Conservation (phyloP, 64 coral and sea anemone genomes). For the Astreopora myriophthalma region DNA sequence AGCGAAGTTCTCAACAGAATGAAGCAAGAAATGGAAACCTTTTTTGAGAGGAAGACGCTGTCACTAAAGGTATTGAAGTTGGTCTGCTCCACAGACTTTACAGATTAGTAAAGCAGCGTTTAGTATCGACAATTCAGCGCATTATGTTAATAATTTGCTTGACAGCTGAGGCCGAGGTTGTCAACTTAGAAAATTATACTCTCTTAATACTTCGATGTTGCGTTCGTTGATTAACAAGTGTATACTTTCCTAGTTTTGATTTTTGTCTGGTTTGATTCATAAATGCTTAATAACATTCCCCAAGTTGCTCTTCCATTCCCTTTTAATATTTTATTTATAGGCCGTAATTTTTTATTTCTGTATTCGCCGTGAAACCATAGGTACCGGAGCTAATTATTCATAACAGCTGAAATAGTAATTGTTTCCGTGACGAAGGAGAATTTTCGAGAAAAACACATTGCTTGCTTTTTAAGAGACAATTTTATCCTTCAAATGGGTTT, state of each 20-base stretch:
- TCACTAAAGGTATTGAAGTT: constrained; percentile 53
- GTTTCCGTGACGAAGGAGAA: not conserved
- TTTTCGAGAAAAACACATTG: not conserved
- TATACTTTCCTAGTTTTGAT: not conserved
- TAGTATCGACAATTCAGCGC: not conserved
- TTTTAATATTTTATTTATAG: constrained; percentile 4
- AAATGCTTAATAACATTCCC: not conserved
- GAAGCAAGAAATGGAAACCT: constrained; percentile 33
- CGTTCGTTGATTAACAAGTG: not conserved
- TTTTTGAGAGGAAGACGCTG: constrained; percentile 30
- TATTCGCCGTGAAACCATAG: not conserved
- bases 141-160: constrained; percentile 3
- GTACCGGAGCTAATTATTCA: not conserved
- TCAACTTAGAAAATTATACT: not conserved
- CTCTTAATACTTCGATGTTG: not conserved
- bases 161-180: not conserved
- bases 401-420: constrained; percentile 2
- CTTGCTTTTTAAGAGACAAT: not conserved
- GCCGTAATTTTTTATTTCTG: not conserved
- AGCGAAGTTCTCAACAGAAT: constrained; percentile 14
- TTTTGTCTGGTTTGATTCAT: not conserved
- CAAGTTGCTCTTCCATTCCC: not conserved
- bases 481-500: too few species aligned
- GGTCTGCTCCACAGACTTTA: not conserved
- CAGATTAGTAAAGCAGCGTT: not conserved